Conservation (phyloP, 1,140 invertebrate genomes). For the Stratiolaelaps scimitus region DNA sequence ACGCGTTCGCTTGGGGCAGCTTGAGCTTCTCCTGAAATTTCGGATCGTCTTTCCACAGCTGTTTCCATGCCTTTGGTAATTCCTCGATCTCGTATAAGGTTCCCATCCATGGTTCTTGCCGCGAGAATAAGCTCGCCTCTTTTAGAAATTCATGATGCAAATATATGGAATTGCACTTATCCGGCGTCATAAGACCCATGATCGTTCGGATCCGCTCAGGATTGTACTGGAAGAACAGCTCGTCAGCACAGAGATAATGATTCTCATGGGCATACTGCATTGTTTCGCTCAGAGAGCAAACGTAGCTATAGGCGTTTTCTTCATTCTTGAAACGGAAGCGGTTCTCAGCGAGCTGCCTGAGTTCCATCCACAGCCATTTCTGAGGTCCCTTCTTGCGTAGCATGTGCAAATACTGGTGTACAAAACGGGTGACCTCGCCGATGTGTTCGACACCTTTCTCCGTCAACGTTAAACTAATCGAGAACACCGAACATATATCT, state of each 20-base stretch:
- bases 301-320: constrained; percentile 39
- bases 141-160: constrained; percentile 1
- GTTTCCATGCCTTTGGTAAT: neutral
- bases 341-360: constrained; percentile 36
- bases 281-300: constrained; percentile 35
- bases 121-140: neutral
- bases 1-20: neutral
- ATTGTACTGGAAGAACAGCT: constrained; percentile 14
- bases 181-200: constrained; percentile 18
- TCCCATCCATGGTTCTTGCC: neutral
- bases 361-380: constrained; percentile 43
- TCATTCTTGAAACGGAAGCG: constrained; percentile 40
- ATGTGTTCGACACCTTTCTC: constrained; percentile 40
- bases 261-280: constrained; percentile 37
- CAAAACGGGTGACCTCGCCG: constrained; percentile 39
- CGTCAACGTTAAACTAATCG: constrained; percentile 35
- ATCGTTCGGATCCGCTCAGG: neutral
- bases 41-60: constrained; percentile 15
- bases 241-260: constrained; percentile 6
- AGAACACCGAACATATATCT: constrained; percentile 6
- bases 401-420: constrained; percentile 43
- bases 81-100: constrained; percentile 2
- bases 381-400: constrained; percentile 40
- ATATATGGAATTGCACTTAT: constrained; percentile 5
- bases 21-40: constrained; percentile 20